phyloP scores from a whole-genome alignment of 2,797 vertebrate genomes.

The Dicrostonyx torquatus region DNA sequence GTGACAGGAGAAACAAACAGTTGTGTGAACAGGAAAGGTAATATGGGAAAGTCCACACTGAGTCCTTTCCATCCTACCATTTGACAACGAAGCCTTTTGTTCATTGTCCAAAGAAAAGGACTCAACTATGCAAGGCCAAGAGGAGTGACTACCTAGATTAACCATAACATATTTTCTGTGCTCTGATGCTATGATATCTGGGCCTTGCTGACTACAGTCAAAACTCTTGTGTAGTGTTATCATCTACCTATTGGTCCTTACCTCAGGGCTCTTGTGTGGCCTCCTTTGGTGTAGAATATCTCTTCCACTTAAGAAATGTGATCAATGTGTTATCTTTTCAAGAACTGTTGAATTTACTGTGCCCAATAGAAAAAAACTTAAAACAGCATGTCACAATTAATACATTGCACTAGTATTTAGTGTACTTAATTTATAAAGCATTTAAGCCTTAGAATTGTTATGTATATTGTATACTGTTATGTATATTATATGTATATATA shows the following conservation, averaged over 20 bases:
- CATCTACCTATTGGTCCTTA: background rate
- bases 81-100: background rate
- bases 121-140: background rate
- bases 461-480: background rate
- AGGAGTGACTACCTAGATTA: background rate
- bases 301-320: background rate
- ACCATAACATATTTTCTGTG: background rate
- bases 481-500: background rate
- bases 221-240: background rate
- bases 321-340: background rate
- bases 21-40: constrained; percentile 30
- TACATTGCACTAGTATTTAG: background rate
- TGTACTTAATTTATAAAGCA: constrained; percentile 1
- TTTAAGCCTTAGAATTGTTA: background rate
- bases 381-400: background rate
- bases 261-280: background rate
- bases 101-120: constrained; percentile 14
- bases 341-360: background rate
- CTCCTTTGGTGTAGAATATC: rapidly evolving
- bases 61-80: background rate
- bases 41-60: background rate
- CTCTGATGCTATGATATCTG: background rate
- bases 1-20: background rate
- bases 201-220: background rate
- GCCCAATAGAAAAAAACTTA: background rate